These are phyloP conservation scores for Hypocryptadius cinnamomeus DNA, from an alignment of 2,113 vertebrate genomes.

Conservation along the genomic window DNA sequence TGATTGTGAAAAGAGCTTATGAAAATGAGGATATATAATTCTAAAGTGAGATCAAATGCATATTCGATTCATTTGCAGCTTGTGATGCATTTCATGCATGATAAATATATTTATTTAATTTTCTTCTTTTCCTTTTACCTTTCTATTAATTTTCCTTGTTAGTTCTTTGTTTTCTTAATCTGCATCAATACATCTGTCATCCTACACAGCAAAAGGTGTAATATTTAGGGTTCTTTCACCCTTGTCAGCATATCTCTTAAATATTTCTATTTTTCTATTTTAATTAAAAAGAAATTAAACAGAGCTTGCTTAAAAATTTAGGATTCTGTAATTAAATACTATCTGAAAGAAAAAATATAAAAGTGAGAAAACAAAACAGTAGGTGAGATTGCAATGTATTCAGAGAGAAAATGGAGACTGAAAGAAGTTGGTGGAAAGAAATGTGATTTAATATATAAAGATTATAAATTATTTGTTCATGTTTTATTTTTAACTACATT, in stretches of 20 bases:
- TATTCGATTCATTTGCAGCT: not conserved
- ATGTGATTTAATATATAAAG: not conserved
- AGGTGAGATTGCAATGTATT: not conserved
- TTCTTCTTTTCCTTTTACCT: not conserved
- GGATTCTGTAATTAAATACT: not conserved
- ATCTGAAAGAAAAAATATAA: not conserved
- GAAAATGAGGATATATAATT: not conserved
- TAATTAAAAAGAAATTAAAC: not conserved
- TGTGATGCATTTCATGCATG: not conserved
- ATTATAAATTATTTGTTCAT: not conserved
- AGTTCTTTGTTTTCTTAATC: not conserved
- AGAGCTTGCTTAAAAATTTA: not conserved
- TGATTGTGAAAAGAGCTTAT: not conserved
- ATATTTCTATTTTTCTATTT: not conserved
- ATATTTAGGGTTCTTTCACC: not conserved
- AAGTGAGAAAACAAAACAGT: not conserved
- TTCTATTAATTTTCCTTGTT: not conserved
- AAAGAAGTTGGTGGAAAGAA: not conserved
- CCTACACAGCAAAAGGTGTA: not conserved
- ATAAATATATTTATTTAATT: not conserved
- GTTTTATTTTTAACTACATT: not conserved
- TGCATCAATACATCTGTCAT: not conserved
- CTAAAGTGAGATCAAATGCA: not conserved
- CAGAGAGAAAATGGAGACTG: not conserved
- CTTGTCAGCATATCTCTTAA: not conserved